Conservation (phyloP, 1,140 invertebrate species). For the Scaptomyza hsui region DNA sequence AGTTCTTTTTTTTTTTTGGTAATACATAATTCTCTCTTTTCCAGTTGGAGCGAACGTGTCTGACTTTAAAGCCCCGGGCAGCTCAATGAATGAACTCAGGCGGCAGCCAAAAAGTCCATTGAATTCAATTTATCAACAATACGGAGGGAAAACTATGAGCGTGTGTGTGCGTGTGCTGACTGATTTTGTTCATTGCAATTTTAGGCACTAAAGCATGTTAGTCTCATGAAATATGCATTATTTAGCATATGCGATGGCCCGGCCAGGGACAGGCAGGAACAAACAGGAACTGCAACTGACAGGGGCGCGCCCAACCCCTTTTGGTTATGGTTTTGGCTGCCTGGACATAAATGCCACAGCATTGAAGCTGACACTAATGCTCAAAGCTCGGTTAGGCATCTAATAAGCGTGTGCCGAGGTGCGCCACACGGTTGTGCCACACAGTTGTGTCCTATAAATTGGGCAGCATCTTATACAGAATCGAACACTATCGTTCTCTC, state of each 20-base stretch:
- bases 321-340: constrained; percentile 40
- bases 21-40: constrained; percentile 5
- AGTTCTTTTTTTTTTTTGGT: constrained; percentile 7
- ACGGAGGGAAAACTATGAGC: not conserved
- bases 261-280: constrained; percentile 11
- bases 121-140: constrained; percentile 50
- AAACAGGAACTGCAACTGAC: constrained; percentile 53
- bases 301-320: constrained; percentile 21
- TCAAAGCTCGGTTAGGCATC: constrained; percentile 70
- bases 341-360: constrained; percentile 59
- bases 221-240: constrained; percentile 73
- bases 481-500: constrained; percentile 14
- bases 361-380: constrained; percentile 75
- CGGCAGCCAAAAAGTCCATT: constrained; percentile 30
- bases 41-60: constrained; percentile 31
- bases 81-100: constrained; percentile 2
- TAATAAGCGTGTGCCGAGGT: constrained; percentile 66
- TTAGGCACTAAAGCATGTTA: constrained; percentile 38
- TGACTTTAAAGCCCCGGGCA: constrained; percentile 29
- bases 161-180: constrained; percentile 19
- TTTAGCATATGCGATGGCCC: constrained; percentile 56
- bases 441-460: constrained; percentile 31
- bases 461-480: constrained; percentile 24
- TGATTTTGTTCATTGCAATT: constrained; percentile 52
- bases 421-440: constrained; percentile 13